Conservation (phyloP, 2,797 vertebrate species). For the Oryzias dopingdopingensis region DNA sequence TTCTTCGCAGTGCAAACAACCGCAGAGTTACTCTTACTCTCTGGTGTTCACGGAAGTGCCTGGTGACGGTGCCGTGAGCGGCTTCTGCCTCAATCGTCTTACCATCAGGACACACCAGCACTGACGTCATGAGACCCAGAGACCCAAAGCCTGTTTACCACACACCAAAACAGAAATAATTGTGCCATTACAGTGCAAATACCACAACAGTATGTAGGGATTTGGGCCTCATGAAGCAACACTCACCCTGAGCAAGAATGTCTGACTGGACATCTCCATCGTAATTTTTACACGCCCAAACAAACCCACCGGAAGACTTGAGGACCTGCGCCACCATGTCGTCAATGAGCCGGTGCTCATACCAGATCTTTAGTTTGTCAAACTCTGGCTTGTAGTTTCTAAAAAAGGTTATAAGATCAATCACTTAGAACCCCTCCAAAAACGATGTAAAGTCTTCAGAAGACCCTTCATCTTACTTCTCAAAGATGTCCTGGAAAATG, state of each 20-base stretch:
- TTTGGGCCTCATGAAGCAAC: not conserved
- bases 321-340: conserved; percentile 98
- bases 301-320: conserved; percentile 92
- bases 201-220: not conserved
- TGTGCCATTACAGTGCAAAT: not conserved
- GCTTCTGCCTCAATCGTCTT: conserved; percentile 97
- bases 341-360: conserved; percentile 95
- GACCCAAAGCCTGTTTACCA: conserved; percentile 89
- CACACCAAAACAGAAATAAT: not conserved
- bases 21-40: conserved; percentile 74
- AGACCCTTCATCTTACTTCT: conserved; percentile 74
- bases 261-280: conserved; percentile 97
- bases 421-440: not conserved
- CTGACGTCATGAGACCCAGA: conserved; percentile 93
- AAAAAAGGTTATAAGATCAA: conserved; percentile 7
- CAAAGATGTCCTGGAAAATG: conserved; percentile 93
- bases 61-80: conserved; percentile 92
- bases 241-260: conserved; percentile 92
- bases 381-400: conserved; percentile 92
- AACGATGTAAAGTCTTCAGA: not conserved
- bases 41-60: conserved; percentile 96
- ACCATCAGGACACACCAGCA: conserved; percentile 93
- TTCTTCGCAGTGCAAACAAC: too few relatives aligned
- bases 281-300: conserved; percentile 98
- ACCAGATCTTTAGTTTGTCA: conserved; percentile 96